These are phyloP conservation scores for Panagrolaimus sp. DNA, from an alignment of 1,140 invertebrate genomes.

Conservation along the genomic window DNA sequence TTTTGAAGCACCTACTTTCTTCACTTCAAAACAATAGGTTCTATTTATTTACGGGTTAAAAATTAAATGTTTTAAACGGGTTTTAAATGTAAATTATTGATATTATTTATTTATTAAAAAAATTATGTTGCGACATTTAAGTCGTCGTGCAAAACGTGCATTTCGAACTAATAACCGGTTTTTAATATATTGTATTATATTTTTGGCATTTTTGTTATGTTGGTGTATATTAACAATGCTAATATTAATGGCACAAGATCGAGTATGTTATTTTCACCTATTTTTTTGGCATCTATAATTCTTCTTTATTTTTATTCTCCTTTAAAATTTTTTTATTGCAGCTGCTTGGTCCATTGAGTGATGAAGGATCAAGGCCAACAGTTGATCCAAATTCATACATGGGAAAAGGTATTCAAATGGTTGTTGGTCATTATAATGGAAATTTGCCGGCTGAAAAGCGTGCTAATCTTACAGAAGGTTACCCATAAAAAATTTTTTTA, in stretches of 20 bases:
- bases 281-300: conserved; percentile 16
- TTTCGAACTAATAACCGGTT: conserved; percentile 1
- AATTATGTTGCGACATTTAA: conserved; percentile 1
- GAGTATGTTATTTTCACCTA: conserved; percentile 15
- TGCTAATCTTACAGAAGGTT: conserved; percentile 43
- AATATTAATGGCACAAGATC: conserved; percentile 40
- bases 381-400: conserved; percentile 29
- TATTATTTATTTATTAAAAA: not conserved
- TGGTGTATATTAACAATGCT: conserved; percentile 40
- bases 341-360: conserved; percentile 17
- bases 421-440: conserved; percentile 57
- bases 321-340: not conserved
- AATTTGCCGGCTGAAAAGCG: conserved; percentile 50
- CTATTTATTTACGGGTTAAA: no score
- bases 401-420: conserved; percentile 42
- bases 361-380: conserved; percentile 10
- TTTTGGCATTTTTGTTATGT: conserved; percentile 35
- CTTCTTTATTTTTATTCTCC: conserved; percentile 2
- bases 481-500: not conserved
- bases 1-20: no score
- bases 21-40: no score
- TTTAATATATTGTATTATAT: conserved; percentile 24
- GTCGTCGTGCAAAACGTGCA: conserved; percentile 15
- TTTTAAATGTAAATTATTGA: no score
- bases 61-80: no score